phyloP scores from a whole-genome alignment of 1,140 invertebrate species.

The Danaus melanippus region DNA sequence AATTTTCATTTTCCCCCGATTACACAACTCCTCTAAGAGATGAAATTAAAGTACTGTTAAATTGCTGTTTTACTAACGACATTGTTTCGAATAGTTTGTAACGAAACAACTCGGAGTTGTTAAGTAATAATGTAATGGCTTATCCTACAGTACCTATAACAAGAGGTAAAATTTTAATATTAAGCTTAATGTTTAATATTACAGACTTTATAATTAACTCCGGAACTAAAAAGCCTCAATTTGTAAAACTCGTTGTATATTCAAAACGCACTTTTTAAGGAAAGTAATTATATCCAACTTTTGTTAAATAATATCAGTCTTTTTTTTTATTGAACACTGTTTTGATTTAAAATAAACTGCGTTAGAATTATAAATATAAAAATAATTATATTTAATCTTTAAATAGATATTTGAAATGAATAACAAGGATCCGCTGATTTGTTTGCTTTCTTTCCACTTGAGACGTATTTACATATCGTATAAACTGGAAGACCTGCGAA shows the following conservation, averaged over 20 bases:
- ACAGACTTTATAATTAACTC: too few species aligned
- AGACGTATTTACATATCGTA: constrained; percentile 57
- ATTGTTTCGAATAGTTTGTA: constrained; percentile 11
- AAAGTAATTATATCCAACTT: too few species aligned
- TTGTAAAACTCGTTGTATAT: too few species aligned
- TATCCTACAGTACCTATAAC: too few species aligned
- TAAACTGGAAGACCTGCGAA: constrained; percentile 45
- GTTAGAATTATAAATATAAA: constrained; percentile 2
- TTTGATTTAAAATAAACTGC: not conserved
- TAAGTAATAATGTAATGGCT: not conserved
- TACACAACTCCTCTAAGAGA: constrained; percentile 46
- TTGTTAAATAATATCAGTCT: too few species aligned
- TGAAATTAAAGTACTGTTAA: constrained; percentile 43
- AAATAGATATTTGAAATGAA: not conserved
- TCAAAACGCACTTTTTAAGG: too few species aligned
- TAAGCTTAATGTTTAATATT: too few species aligned
- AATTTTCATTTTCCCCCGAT: constrained; percentile 65
- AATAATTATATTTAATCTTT: too few species aligned
- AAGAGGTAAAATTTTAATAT: too few species aligned
- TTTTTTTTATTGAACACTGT: not conserved
- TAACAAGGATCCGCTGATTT: constrained; percentile 41
- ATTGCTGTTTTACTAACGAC: constrained; percentile 24
- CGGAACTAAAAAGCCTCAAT: too few species aligned
- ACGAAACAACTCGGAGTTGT: constrained; percentile 5
- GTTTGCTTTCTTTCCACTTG: constrained; percentile 55